Evolutionary conservation across 2,888 invertebrate genomes (phyloP).

Genomic region (Lysandra bellargus): DNA sequence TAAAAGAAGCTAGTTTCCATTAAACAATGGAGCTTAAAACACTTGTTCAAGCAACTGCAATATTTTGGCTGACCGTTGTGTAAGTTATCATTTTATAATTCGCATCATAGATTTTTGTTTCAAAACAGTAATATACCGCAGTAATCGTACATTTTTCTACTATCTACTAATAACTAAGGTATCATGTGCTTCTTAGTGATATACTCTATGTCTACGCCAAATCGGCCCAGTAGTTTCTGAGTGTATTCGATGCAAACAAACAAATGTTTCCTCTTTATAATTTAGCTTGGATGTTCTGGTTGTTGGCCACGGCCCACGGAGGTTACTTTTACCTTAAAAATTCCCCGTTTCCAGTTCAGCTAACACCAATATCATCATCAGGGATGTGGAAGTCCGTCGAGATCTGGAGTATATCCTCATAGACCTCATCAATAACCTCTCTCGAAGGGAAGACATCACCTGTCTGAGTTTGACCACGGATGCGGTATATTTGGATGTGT

Average conservation of each 20-base stretch:
- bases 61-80: neutral
- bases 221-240: no score
- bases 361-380: constrained; percentile 50
- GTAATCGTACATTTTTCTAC: no score
- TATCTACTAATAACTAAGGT: no score
- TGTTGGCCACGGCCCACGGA: no score
- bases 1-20: neutral
- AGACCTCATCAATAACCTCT: constrained; percentile 55
- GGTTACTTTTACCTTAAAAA: no score
- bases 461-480: constrained; percentile 80
- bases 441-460: constrained; percentile 57
- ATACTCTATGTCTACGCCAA: no score
- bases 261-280: no score
- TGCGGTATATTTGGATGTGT: constrained; percentile 73
- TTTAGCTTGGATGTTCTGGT: no score
- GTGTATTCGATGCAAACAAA: no score
- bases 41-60: neutral
- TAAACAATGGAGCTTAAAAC: neutral
- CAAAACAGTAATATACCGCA: no score
- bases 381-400: constrained; percentile 49
- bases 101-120: no score
- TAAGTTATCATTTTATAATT: constrained; percentile 9
- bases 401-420: constrained; percentile 61
- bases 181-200: no score
- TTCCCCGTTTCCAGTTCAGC: constrained; percentile 45